Conservation (phyloP, 2,797 vertebrate genomes). For the Xerus rutilus region DNA sequence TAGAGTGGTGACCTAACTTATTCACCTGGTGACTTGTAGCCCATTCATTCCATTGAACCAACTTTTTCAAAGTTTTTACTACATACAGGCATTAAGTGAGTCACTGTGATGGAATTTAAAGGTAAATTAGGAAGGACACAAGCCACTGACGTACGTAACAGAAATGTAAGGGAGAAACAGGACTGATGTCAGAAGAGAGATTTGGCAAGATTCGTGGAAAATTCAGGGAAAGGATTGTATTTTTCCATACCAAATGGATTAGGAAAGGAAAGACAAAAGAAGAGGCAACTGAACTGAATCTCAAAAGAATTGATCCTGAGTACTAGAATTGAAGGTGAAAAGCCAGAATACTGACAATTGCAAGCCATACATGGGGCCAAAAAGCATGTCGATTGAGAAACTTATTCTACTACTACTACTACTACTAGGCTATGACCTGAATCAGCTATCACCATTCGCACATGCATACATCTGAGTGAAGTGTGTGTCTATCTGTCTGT, state of each 20-base stretch:
- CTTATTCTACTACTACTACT: too few species aligned
- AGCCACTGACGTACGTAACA: neutral
- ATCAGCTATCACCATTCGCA: neutral
- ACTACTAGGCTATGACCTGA: neutral
- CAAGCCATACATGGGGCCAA: neutral
- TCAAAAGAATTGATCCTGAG: neutral
- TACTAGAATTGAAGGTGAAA: neutral
- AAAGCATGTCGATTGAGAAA: neutral
- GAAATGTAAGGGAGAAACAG: neutral
- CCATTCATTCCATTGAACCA: neutral
- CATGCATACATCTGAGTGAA: neutral
- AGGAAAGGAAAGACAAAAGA: neutral
- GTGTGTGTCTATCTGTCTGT: neutral
- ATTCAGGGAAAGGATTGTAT: neutral
- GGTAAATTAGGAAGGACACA: neutral
- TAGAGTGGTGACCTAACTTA: neutral
- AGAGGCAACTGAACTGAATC: neutral
- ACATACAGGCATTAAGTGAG: neutral
- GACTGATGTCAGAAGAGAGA: neutral
- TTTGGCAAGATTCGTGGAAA: neutral
- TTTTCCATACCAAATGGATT: neutral
- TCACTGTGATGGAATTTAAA: constrained; percentile 10
- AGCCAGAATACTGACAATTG: neutral
- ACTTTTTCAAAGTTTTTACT: neutral
- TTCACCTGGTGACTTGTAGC: neutral